Conservation (phyloP, 2,888 invertebrate genomes). For the Scaptomyza parva region DNA sequence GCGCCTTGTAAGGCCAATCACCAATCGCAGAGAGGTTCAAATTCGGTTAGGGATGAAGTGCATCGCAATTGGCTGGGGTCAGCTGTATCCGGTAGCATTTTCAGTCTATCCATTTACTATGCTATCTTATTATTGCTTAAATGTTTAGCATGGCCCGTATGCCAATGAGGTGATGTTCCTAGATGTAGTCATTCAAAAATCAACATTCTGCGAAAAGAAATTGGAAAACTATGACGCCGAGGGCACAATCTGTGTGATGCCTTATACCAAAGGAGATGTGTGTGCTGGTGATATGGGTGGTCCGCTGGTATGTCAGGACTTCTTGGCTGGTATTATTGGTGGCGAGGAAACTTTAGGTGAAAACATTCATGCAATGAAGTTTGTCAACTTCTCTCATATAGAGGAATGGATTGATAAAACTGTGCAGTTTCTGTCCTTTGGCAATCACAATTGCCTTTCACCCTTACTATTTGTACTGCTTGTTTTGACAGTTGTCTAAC, state of each 20-base stretch:
- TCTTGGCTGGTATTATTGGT: constrained; percentile 49
- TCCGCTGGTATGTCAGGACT: constrained; percentile 44
- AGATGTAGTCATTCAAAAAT: constrained; percentile 19
- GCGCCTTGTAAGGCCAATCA: constrained; percentile 36
- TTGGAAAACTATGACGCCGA: background rate
- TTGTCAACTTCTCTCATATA: constrained; percentile 33
- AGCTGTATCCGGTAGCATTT: constrained; percentile 55
- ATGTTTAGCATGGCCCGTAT: constrained; percentile 59
- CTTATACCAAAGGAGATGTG: constrained; percentile 18
- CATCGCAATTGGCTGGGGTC: constrained; percentile 64
- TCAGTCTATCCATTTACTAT: background rate
- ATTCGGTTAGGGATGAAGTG: constrained; percentile 19
- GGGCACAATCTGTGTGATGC: constrained; percentile 37
- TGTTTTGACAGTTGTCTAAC: background rate
- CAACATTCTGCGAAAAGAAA: constrained; percentile 16
- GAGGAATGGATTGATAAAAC: constrained; percentile 34
- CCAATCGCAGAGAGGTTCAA: background rate
- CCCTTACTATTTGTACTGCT: constrained; percentile 1
- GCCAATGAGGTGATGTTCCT: constrained; percentile 54
- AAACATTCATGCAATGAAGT: constrained; percentile 41
- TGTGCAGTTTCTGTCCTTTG: background rate
- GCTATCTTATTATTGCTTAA: background rate
- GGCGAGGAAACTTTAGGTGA: constrained; percentile 45
- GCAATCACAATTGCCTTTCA: background rate
- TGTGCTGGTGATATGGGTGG: constrained; percentile 67